These are phyloP conservation scores for Prionailurus viverrinus DNA, from an alignment of 2,113 vertebrate genomes.

Conservation along the genomic window DNA sequence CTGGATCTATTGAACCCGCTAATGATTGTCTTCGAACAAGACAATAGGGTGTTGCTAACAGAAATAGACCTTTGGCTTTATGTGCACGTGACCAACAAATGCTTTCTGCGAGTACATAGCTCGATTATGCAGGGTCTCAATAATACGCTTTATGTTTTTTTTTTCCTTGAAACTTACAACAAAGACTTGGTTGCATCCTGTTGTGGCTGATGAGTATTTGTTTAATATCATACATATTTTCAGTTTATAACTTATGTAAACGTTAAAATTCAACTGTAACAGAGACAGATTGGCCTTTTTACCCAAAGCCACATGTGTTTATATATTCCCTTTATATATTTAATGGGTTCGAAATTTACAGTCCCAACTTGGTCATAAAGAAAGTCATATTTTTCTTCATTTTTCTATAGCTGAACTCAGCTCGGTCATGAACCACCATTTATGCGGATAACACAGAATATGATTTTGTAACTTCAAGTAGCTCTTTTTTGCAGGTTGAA, in stretches of 20 bases:
- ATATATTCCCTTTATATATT: background rate
- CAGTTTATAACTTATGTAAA: background rate
- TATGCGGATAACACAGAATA: background rate
- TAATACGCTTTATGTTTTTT: background rate
- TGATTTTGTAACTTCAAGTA: background rate
- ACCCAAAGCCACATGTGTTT: background rate
- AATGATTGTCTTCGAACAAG: background rate
- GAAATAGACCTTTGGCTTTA: background rate
- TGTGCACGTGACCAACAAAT: background rate
- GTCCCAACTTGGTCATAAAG: background rate
- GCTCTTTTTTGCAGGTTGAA: background rate
- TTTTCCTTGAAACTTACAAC: background rate
- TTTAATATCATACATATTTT: background rate
- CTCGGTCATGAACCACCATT: background rate
- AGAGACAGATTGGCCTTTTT: background rate
- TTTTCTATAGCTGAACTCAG: background rate
- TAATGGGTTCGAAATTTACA: conserved; percentile 14
- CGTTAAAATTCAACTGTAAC: background rate
- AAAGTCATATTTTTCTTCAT: background rate
- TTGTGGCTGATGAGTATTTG: background rate
- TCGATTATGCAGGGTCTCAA: background rate
- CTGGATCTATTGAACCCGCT: background rate
- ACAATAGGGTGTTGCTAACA: background rate
- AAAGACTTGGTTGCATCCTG: background rate
- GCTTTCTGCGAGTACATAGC: background rate